These are phyloP conservation scores for Heliothis virescens DNA, from an alignment of 1,140 invertebrate species.

Conservation along the genomic window DNA sequence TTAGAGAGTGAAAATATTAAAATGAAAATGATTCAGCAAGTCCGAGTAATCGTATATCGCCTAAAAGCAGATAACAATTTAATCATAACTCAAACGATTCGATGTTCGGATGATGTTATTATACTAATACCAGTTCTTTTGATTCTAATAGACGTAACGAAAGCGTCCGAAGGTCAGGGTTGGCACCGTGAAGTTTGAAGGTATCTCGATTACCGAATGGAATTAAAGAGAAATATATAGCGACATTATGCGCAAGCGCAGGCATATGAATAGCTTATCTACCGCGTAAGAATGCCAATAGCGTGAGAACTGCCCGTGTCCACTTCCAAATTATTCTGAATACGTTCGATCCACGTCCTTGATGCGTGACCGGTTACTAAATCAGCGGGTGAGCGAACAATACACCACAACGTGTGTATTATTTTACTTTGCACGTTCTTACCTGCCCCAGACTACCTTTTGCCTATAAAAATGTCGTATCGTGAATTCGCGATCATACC, in stretches of 20 bases:
- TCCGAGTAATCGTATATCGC: constrained; percentile 23
- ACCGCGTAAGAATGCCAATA: constrained; percentile 75
- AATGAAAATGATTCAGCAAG: constrained; percentile 26
- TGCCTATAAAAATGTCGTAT: constrained; percentile 57
- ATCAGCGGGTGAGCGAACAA: constrained; percentile 65
- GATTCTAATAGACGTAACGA: constrained; percentile 34
- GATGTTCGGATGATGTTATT: constrained; percentile 33
- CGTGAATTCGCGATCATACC: constrained; percentile 14
- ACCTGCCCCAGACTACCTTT: constrained; percentile 48
- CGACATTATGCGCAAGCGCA: constrained; percentile 47
- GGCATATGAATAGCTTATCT: constrained; percentile 58
- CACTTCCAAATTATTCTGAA: constrained; percentile 80
- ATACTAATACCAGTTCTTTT: constrained; percentile 36
- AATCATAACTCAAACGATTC: constrained; percentile 31
- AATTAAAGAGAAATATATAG: constrained; percentile 46
- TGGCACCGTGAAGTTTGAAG: constrained; percentile 3
- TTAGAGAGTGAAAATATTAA: constrained; percentile 27
- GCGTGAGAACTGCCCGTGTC: constrained; percentile 79
- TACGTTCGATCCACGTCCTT: constrained; percentile 81
- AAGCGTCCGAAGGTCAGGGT: constrained; percentile 27
- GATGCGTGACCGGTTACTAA: constrained; percentile 78
- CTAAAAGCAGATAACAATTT: constrained; percentile 34
- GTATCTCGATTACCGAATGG: constrained; percentile 29
- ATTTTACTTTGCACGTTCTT: constrained; percentile 68
- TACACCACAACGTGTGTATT: constrained; percentile 64